These are phyloP conservation scores for Sphecodes monilicornis DNA, from an alignment of 2,888 invertebrate genomes.

Conservation along the genomic window DNA sequence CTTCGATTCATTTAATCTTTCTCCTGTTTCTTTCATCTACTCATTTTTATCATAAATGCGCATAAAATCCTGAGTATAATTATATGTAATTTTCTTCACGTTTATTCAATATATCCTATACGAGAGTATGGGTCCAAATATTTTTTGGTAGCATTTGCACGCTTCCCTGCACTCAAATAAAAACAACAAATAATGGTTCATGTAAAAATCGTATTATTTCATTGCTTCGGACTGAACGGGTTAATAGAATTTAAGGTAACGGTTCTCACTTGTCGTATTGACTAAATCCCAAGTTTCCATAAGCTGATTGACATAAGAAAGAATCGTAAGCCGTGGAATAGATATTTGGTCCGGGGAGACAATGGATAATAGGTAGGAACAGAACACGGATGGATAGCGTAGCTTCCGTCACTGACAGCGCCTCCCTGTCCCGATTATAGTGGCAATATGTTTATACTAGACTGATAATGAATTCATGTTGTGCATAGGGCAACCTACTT, in stretches of 20 bases:
- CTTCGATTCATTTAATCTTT: too few species aligned
- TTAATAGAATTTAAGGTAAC: background rate
- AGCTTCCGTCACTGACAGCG: slow-evolving; percentile 68
- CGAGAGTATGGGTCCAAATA: too few species aligned
- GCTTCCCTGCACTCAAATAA: too few species aligned
- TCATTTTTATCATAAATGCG: too few species aligned
- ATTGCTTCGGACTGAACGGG: background rate
- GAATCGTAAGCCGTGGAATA: slow-evolving; percentile 48
- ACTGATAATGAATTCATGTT: slow-evolving; percentile 83
- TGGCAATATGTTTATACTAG: slow-evolving; percentile 84
- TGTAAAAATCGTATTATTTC: too few species aligned
- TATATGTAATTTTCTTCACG: too few species aligned
- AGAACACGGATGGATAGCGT: slow-evolving; percentile 48
- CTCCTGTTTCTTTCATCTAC: too few species aligned
- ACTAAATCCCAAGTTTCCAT: slow-evolving; percentile 55
- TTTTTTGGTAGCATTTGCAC: too few species aligned
- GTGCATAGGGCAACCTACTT: slow-evolving; percentile 74
- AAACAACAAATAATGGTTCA: background rate
- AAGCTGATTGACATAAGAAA: slow-evolving; percentile 64
- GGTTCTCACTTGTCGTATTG: slow-evolving; percentile 20
- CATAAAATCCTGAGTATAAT: too few species aligned
- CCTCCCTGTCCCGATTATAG: slow-evolving; percentile 49
- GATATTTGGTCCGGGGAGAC: slow-evolving; percentile 45
- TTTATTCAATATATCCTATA: too few species aligned
- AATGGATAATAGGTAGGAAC: slow-evolving; percentile 51